Evolutionary conservation across 2,113 vertebrate genomes (phyloP), one percentile per base, ranked within the genome.

Genomic region (Labeo rohita): DNA sequence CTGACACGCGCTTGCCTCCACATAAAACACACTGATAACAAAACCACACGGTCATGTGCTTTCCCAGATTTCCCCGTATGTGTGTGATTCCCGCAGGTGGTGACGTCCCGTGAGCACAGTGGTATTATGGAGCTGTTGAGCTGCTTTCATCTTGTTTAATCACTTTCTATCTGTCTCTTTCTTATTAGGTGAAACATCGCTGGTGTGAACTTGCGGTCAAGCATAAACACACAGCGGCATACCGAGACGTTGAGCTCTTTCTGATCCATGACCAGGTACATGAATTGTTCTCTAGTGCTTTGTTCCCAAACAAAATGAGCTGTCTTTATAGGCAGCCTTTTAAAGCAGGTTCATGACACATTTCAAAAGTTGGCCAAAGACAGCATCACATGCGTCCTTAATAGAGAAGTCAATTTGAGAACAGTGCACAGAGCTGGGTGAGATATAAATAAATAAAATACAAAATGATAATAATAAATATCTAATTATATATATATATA

Each of bases 191-290:
- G 85, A 95, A 95, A 47, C 98, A 99, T 93, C 96, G 97, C 66
- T 99, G 98, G 98, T 99, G 97, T 92, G 98, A 99, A 86, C 95
- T 99, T 86, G 90, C 97, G 50, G 89, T 99, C 74, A 99, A 98
- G 87, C 96, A 99, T 72, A 95, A 93, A 36, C 90, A 96, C 28
- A 82, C 89, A 34, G 81, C 87, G 21, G 97, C 95, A 0, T 99
- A 99, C 5, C 16, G 54, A 87, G 95, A 96, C 0, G 94, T 99
- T 90, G 95, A 97, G 88, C 90, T 90, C 78, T 99, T 99, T 87
- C 95, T 99, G 36, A 91, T 93, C 90, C 95, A 97, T 11, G 94
- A 99, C 77, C 98, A 99, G 93, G 98, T 99, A 77, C 83, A 91
- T 72, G 16, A 80, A 34, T 13, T 10, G 4, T 59, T 59, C 77